Conservation (phyloP, 2,888 invertebrate species). For the Gasteruption jaculator region DNA sequence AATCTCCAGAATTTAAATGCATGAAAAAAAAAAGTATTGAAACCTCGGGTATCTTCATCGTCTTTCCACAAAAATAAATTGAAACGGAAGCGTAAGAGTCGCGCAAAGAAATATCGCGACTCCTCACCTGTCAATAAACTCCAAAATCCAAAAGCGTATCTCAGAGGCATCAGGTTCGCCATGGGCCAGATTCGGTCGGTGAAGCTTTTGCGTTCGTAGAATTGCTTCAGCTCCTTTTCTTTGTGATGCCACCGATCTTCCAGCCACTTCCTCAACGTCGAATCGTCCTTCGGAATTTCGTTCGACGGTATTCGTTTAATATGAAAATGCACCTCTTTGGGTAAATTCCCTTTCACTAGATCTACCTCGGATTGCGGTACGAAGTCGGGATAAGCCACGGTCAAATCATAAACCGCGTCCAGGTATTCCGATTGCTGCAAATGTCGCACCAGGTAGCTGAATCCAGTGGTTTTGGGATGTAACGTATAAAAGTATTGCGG, state of each 20-base stretch:
- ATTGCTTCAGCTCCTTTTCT: slow-evolving; percentile 60
- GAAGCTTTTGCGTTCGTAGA: slow-evolving; percentile 57
- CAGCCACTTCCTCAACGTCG: slow-evolving; percentile 60
- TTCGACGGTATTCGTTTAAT: slow-evolving; percentile 64
- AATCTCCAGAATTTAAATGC: no score
- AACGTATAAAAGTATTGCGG: slow-evolving; percentile 72
- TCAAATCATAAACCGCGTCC: slow-evolving; percentile 79
- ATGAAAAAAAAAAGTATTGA: no score
- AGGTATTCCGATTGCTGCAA: slow-evolving; percentile 60
- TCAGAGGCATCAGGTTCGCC: slow-evolving; percentile 48
- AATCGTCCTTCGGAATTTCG: slow-evolving; percentile 59
- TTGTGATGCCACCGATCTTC: slow-evolving; percentile 65
- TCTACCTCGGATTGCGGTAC: slow-evolving; percentile 73
- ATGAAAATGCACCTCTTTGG: slow-evolving; percentile 72
- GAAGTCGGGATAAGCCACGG: slow-evolving; percentile 75
- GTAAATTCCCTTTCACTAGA: slow-evolving; percentile 66
- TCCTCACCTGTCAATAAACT: slow-evolving; percentile 51
- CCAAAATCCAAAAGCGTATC: slow-evolving; percentile 64
- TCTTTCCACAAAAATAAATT: no score
- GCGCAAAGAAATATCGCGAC: no score
- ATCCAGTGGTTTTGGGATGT: slow-evolving; percentile 84
- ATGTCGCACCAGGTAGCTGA: slow-evolving; percentile 59
- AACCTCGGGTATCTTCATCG: no score
- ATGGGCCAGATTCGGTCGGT: slow-evolving; percentile 45
- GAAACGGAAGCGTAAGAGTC: no score